These are phyloP conservation scores for Psilopsiagon aurifrons DNA, from an alignment of 2,113 vertebrate genomes.

Conservation along the genomic window DNA sequence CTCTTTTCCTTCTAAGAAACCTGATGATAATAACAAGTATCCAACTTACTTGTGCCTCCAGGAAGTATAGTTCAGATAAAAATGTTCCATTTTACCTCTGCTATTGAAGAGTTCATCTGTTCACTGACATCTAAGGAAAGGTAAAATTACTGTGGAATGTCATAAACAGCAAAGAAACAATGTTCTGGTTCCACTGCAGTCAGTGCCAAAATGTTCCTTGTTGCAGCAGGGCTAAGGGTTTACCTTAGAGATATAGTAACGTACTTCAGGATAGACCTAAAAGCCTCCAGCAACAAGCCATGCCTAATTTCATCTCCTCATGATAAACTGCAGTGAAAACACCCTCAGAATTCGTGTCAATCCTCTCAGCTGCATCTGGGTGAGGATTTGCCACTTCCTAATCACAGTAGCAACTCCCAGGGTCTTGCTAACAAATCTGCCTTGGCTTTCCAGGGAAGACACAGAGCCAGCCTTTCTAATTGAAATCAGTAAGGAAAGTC, in stretches of 20 bases:
- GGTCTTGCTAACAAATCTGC: not conserved
- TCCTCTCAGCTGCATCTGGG: not conserved
- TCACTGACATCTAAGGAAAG: not conserved
- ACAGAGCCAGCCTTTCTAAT: not conserved
- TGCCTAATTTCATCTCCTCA: not conserved
- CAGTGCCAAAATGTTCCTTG: not conserved
- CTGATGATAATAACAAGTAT: not conserved
- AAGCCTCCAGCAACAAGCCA: not conserved
- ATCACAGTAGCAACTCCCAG: rapidly evolving
- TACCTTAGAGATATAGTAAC: not conserved
- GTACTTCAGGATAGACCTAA: not conserved
- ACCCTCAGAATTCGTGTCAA: not conserved
- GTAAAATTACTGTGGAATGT: not conserved
- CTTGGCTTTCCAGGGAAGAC: not conserved
- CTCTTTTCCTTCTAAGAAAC: not conserved
- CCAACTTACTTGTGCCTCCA: not conserved
- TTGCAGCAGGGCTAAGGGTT: not conserved
- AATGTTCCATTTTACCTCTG: not conserved
- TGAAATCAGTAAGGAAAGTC: not conserved
- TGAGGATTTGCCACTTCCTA: not conserved
- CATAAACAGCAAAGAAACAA: not conserved
- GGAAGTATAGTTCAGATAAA: not conserved
- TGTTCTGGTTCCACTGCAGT: not conserved
- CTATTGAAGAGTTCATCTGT: not conserved
- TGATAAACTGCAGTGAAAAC: not conserved